Conservation (phyloP, 2,888 invertebrate genomes). For the Plagiodera versicolora region DNA sequence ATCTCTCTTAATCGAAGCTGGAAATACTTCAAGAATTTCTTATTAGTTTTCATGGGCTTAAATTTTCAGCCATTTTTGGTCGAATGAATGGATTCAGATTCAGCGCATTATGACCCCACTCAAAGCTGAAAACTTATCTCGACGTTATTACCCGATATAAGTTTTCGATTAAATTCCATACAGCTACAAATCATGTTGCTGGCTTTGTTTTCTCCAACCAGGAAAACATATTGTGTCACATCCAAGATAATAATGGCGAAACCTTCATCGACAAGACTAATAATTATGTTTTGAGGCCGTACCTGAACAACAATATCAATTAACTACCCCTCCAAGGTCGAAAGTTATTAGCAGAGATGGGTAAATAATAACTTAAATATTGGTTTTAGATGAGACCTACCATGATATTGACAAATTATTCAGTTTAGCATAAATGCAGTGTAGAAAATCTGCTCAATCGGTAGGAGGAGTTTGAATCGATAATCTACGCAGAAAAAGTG, state of each 20-base stretch:
- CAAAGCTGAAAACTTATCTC: no score
- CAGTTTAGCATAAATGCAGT: not conserved
- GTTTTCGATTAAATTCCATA: no score
- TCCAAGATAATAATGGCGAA: constrained; percentile 8
- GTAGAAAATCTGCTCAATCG: not conserved
- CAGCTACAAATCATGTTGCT: no score
- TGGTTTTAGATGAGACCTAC: not conserved
- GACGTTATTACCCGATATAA: no score
- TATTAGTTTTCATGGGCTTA: no score
- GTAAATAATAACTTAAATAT: constrained; percentile 3
- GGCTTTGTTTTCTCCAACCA: not conserved
- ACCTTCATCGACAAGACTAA: constrained; percentile 1
- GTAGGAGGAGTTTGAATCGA: not conserved
- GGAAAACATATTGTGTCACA: constrained; percentile 9
- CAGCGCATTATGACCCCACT: no score
- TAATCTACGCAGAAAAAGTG: not conserved
- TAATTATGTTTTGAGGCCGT: constrained; percentile 12
- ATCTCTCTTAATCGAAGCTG: no score
- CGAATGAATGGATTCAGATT: no score
- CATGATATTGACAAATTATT: constrained; percentile 3
- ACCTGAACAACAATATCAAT: constrained; percentile 5
- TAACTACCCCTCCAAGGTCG: constrained; percentile 11
- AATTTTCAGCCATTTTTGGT: no score
- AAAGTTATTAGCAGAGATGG: constrained; percentile 7
- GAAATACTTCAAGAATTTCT: no score